Base-by-base conservation (phyloP, 1,140 invertebrate species). In the Neodiprion lecontei region DNA sequence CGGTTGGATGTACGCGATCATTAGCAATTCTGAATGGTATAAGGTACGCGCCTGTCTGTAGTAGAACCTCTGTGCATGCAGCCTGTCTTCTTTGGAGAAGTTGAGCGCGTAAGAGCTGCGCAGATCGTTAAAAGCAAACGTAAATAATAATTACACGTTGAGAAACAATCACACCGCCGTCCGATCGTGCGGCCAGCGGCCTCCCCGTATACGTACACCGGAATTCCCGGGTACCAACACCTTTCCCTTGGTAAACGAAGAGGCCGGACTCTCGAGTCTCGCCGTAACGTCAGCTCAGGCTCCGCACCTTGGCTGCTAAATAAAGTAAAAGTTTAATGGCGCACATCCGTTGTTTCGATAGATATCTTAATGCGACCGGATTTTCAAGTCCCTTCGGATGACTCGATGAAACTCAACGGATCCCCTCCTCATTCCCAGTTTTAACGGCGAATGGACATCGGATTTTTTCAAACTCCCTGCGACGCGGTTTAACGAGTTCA, bases 281-380 rank as follows among this genome's bases (percentile, higher is more conserved):
- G 67, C 67, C 23, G 11, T 23, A 48, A 7, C 67, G 69, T 70
- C 21, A 17, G 11, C 53, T 14, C n/a, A 17, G 53, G 53, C 53
- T 61, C 53, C 28, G 28, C 28, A 14, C 53, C n/a, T 17, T 61
- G 53, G 53, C 53, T 69, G 78, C 81, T 86, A 86, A 88, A 87
- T 85, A 86, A 85, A 87, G 81, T 87, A 87, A 85, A 88, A 87
- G 82, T 88, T 87, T 88, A 86, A 88, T 88, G 84, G 84, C 79
- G 83, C 83, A 85, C 86, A 87, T 87, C 86, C 86, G 86, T 88
- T 88, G 86, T 86, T 88, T 84, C 82, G 86, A 88, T 88, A 87
- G 84, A 87, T 88, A 88, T 88, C 86, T 88, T 87, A 88, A 88
- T 88, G 86, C 86, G 86, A 87, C 86, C 86, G 86, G 86, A 88